phyloP scores from a whole-genome alignment of 2,888 invertebrate species.

The Caenorhabditis imperialis region DNA sequence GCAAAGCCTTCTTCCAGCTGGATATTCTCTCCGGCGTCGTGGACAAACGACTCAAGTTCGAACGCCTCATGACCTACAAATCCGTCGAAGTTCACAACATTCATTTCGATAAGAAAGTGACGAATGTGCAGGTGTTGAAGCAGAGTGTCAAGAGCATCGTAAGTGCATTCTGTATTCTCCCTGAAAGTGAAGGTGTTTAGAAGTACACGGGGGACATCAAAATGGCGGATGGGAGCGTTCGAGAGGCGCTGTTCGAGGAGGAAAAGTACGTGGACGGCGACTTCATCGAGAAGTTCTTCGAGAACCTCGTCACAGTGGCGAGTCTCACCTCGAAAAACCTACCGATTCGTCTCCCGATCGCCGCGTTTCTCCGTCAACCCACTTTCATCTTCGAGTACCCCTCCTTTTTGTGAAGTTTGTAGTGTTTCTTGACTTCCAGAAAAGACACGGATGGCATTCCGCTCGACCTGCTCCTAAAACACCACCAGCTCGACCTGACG shows the following conservation, averaged over 20 bases:
- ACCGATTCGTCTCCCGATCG: constrained; percentile 43
- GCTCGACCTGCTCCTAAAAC: constrained; percentile 19
- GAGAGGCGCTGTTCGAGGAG: constrained; percentile 16
- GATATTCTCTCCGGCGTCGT: constrained; percentile 30
- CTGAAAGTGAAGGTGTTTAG: background rate
- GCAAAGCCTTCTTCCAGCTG: constrained; percentile 4
- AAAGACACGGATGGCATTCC: constrained; percentile 23
- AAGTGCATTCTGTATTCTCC: no score
- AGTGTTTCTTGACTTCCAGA: no score
- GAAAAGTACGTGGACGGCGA: background rate
- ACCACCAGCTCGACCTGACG: constrained; percentile 28
- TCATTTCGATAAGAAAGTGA: background rate
- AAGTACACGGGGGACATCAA: constrained; percentile 20
- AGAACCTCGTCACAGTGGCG: constrained; percentile 9
- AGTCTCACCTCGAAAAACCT: constrained; percentile 7
- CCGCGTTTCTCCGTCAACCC: constrained; percentile 29
- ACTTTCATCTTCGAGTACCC: constrained; percentile 34
- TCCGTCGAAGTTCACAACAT: constrained; percentile 7
- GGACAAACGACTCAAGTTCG: constrained; percentile 11
- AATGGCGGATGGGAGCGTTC: constrained; percentile 19
- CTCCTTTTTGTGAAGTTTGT: no score
- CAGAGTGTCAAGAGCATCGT: background rate
- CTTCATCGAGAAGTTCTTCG: constrained; percentile 3
- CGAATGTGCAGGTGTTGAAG: background rate
- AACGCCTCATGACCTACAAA: constrained; percentile 6